Evolutionary conservation across 2,888 invertebrate genomes (phyloP).

Genomic region (Tribolium freemani): DNA sequence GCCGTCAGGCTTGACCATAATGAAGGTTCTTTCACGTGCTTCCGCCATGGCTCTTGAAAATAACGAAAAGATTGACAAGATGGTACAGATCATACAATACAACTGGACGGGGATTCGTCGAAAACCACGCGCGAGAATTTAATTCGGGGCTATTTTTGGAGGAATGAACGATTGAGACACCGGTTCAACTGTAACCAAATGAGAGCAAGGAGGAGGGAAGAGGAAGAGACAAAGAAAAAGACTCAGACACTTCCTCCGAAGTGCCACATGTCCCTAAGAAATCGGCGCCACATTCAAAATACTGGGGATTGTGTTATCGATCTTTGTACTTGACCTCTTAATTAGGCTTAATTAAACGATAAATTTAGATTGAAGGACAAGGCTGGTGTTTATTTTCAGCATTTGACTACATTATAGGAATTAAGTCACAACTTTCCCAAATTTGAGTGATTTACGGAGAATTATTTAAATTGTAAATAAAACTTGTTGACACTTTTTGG

Average conservation of each 20-base stretch:
- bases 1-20: conserved; percentile 99
- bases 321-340: not conserved
- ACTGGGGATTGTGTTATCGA: not conserved
- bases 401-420: too few species aligned
- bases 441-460: too few species aligned
- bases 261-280: not conserved
- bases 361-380: not conserved
- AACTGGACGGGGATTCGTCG: conserved; percentile 33
- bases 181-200: not conserved
- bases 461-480: too few species aligned
- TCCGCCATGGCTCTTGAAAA: conserved; percentile 78
- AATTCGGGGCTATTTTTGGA: not conserved
- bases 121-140: not conserved
- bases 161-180: not conserved
- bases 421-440: too few species aligned
- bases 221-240: not conserved
- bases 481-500: too few species aligned
- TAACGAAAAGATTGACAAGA: conserved; percentile 74
- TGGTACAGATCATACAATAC: conserved; percentile 74
- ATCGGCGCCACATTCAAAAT: not conserved
- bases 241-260: not conserved
- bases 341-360: not conserved
- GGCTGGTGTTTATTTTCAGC: not conserved
- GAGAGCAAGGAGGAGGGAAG: not conserved
- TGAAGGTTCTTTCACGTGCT: conserved; percentile 93